Evolutionary conservation across 1,140 invertebrate species (phyloP).

Genomic region (Drosophila santomea): DNA sequence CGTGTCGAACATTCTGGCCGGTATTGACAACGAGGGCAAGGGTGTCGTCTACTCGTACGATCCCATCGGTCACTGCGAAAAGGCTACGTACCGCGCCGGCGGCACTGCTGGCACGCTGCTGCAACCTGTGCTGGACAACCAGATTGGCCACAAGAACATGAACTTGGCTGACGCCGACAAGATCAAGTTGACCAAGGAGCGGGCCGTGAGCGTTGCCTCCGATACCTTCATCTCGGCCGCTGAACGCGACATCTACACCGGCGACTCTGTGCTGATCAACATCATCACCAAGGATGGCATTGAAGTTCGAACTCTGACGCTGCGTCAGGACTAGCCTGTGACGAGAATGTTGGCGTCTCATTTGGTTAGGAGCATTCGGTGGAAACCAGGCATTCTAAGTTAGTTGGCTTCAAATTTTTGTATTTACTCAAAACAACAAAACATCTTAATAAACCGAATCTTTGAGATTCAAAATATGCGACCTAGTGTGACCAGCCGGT

Average conservation of each 20-base stretch:
- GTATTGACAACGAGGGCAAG: conserved; percentile 94
- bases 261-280: conserved; percentile 95
- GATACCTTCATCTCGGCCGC: conserved; percentile 98
- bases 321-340: conserved; percentile 91
- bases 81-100: conserved; percentile 91
- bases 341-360: background rate
- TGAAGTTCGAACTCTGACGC: conserved; percentile 88
- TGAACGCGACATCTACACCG: conserved; percentile 98
- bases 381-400: conserved; percentile 21
- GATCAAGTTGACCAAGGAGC: conserved; percentile 89
- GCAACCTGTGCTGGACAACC: conserved; percentile 95
- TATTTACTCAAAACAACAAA: conserved; percentile 23
- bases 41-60: conserved; percentile 98
- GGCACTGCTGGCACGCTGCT: conserved; percentile 93
- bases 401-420: conserved; percentile 56
- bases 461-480: conserved; percentile 18
- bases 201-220: conserved; percentile 93
- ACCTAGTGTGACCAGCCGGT: conserved; percentile 16
- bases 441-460: conserved; percentile 31
- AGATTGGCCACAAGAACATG: conserved; percentile 95
- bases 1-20: conserved; percentile 97
- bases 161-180: conserved; percentile 88
- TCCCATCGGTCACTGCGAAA: conserved; percentile 97
- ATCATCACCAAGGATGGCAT: conserved; percentile 96
- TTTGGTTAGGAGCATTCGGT: conserved; percentile 17